Base-by-base conservation (phyloP, 2,888 invertebrate species). In the Steinernema scapterisci region DNA sequence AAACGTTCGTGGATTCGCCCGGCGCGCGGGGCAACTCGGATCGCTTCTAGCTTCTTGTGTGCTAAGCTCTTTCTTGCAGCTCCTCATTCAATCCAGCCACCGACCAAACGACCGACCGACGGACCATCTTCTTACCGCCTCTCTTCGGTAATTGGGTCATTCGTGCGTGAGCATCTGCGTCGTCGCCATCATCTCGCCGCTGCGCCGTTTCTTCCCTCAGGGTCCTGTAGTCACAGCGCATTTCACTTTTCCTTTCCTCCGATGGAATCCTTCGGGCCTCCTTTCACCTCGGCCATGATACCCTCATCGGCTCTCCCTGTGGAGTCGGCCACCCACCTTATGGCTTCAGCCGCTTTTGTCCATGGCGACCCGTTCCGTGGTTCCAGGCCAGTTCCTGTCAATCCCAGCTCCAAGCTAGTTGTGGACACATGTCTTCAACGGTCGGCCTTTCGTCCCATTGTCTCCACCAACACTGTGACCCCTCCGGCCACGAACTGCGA, bases 81-180 rank as follows among this genome's bases (percentile, higher is more conserved):
- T 16, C n/a, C 63, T 63, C 38, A 38, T 38, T 9, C 13, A 25
- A 54, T 54, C 54, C 54, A 21, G 2, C 63, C 11, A 16, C 63
- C 63, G 16, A 27, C 6, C 31, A 31, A 63, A 21, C 63, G 31
- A 21, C 2, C 63, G 9, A 16, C 63, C 63, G 16, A 27, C 48
- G 16, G 63, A 63, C 27, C 63, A 27, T 63, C 63, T 31, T 27
- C 48, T 48, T 31, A 63, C 63, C 63, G 63, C 63, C 63, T 63
- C 54, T 21, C 63, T 63, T 63, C 63, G 63, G 63, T 63, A 63
- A 63, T 63, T 63, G 63, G 63, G 63, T 63, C 63, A 63, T 31
- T 63, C 38, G 63, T 25, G 63, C 63, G 63, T 63, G 63, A 63
- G 63, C 63, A 63, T 27, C 63, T 27, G 16, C 63, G 19, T 63